Evolutionary conservation across 2,797 vertebrate genomes (phyloP).

Genomic region (Lutjanus argentimaculatus): DNA sequence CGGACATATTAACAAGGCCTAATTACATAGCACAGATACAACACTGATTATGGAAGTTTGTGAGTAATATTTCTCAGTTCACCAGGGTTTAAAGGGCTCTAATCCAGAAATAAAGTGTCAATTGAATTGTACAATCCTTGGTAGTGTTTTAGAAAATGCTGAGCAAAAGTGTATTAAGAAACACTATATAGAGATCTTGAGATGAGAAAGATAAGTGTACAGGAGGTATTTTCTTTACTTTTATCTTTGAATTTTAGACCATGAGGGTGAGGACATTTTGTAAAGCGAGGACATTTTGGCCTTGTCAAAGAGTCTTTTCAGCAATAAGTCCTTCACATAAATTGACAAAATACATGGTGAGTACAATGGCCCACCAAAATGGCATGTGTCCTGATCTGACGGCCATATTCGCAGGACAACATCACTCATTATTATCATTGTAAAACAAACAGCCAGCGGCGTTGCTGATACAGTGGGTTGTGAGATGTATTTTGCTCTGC

Average conservation of each 20-base stretch:
- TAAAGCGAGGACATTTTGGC: conserved; percentile 3
- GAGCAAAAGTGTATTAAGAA: conserved; percentile 1
- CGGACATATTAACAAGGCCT: background rate
- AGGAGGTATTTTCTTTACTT: background rate
- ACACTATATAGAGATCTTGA: background rate
- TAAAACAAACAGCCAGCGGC: no score
- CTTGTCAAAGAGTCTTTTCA: background rate
- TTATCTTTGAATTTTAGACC: conserved; percentile 5
- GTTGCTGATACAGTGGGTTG: no score
- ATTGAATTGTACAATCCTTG: conserved; percentile 3
- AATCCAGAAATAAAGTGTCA: background rate
- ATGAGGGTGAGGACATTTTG: background rate
- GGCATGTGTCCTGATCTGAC: background rate
- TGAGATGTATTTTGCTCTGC: no score
- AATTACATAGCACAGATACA: conserved; percentile 13
- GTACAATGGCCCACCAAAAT: background rate
- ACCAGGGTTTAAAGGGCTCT: background rate
- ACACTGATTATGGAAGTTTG: conserved; percentile 10
- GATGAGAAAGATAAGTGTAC: background rate
- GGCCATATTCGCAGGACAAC: background rate
- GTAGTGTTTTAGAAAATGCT: background rate
- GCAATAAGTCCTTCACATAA: background rate
- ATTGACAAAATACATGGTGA: background rate
- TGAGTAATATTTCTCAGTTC: background rate
- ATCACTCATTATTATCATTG: background rate